Evolutionary conservation across 2,797 vertebrate species (phyloP).

Genomic region (Rhabdomys pumilio): DNA sequence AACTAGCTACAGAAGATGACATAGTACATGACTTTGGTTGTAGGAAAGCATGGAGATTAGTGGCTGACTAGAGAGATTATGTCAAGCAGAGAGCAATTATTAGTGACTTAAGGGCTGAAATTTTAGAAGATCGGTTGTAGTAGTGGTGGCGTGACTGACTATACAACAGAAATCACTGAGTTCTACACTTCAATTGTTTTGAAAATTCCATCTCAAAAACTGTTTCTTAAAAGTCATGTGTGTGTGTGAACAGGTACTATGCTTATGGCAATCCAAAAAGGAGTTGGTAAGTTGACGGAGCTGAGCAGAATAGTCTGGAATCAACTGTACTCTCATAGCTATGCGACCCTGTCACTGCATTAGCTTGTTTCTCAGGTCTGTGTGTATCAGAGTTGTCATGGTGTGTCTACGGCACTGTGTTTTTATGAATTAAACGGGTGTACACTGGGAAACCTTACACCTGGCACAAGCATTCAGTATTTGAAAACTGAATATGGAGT

Average conservation of each 20-base stretch:
- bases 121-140: not conserved
- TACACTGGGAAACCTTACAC: not conserved
- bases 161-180: not conserved
- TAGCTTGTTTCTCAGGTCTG: not conserved
- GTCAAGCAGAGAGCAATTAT: not conserved
- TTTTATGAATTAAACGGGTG: not conserved
- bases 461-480: not conserved
- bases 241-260: not conserved
- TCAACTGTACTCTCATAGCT: not conserved
- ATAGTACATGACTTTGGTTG: not conserved
- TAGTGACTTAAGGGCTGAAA: not conserved
- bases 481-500: not conserved
- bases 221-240: not conserved
- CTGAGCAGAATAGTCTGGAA: not conserved
- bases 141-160: not conserved
- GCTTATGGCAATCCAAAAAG: not conserved
- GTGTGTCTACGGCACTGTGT: not conserved
- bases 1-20: not conserved
- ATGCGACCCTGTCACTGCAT: too few species aligned
- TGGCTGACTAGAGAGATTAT: not conserved
- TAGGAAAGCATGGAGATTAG: not conserved
- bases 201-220: not conserved
- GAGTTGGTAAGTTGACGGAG: not conserved
- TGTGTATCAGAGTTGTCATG: not conserved
- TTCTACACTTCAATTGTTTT: not conserved